Base-by-base conservation (phyloP, 2,113 vertebrate genomes). In the Eubucco bourcierii region DNA sequence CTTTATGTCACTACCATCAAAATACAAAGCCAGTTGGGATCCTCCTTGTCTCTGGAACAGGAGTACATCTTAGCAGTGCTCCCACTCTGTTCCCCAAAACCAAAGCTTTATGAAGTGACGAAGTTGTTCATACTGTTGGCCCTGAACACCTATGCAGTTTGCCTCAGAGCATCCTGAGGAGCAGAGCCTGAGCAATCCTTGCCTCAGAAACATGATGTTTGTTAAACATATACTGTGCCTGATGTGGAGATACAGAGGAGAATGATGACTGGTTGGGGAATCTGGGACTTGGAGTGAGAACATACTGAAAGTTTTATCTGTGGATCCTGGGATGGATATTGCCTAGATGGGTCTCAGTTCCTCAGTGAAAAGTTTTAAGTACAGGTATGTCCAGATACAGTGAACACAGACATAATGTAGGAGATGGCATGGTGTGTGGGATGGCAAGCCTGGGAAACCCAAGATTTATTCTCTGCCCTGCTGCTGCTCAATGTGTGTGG, bases 211-310 rank as follows among this genome's bases (percentile, higher is more conserved):
- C 29, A 29, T 44, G 85, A 59, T 46, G 31, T 91, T 91, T 84
- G 66, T 90, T 81, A 93, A 92, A 78, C 31, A 7, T 87, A 71
- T 81, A 56, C 59, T 58, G 39, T 86, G 82, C 85, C 71, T 91
- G 37, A 11, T 73, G 60, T 17, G 23, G 84, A 66, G 66, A 67
- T 65, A 27, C 10, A n/a, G 46, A 59, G 44, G 59, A 68, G 47
- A 33, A 18, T 44, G 70, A n/a, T 50, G 78, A 47, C 50, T 53
- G 75, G 85, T 58, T 66, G 24, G 61, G 27, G 6, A 65, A 7
- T 47, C 31, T 70, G 56, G 15, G 11, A 25, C 70, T 92, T 92
- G 91, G 75, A 60, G 58, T 44, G 50, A 78, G 81, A 85, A 63
- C 1, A 3, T 0, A 10, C 33, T 73, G 90, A 33, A 90, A 80